phyloP scores from a whole-genome alignment of 1,140 invertebrate species.

The Parapsyche elsis region DNA sequence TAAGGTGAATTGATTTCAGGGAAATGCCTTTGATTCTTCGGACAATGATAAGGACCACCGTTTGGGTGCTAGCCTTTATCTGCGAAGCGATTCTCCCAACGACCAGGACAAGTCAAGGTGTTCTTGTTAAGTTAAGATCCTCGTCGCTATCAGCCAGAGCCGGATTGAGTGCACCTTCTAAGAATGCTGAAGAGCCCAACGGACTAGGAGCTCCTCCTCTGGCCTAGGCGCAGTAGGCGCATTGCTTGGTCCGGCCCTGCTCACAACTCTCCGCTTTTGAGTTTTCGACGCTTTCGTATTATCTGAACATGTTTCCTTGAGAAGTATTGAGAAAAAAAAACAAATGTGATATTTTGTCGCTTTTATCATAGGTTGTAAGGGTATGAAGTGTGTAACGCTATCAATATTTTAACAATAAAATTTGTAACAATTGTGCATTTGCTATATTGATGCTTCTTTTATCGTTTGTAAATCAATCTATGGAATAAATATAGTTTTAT shows the following conservation, averaged over 20 bases:
- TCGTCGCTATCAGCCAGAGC: conserved; percentile 11
- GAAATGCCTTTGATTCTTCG: conserved; percentile 53
- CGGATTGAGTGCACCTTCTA: conserved; percentile 1
- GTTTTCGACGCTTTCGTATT: conserved; percentile 55
- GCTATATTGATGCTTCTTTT: conserved; percentile 53
- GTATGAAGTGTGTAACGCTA: conserved; percentile 54
- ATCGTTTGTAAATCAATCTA: conserved; percentile 52
- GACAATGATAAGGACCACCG: conserved; percentile 51
- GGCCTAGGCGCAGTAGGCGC: conserved; percentile 28
- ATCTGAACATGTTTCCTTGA: conserved; percentile 42
- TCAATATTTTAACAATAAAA: conserved; percentile 51
- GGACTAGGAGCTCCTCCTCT: not conserved
- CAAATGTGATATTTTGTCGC: conserved; percentile 55
- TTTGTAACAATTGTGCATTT: conserved; percentile 44
- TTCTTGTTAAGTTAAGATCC: conserved; percentile 38
- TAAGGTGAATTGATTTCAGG: conserved; percentile 46
- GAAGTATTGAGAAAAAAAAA: conserved; percentile 43
- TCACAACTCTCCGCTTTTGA: conserved; percentile 46
- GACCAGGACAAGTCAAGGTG: conserved; percentile 40
- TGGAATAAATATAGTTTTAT: conserved; percentile 52
- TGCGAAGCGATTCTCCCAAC: conserved; percentile 35
- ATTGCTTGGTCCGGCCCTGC: conserved; percentile 19
- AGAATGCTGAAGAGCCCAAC: not conserved
- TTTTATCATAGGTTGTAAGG: conserved; percentile 53
- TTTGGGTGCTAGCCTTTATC: conserved; percentile 32